phyloP scores from a whole-genome alignment of 2,113 vertebrate genomes.

The Symphodus melops region DNA sequence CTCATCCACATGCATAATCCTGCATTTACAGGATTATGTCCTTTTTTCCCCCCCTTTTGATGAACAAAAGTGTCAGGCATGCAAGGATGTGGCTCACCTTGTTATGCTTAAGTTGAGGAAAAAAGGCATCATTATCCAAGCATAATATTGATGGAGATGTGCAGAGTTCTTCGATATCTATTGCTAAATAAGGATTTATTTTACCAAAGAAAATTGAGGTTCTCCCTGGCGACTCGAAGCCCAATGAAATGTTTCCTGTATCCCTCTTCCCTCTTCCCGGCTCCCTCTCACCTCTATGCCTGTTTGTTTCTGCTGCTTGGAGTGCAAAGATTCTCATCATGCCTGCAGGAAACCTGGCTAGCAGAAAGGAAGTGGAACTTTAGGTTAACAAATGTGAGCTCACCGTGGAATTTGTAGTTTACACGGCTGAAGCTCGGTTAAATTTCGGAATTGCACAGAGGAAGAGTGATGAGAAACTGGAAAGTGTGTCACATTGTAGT shows the following conservation, averaged over 20 bases:
- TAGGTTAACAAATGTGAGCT: constrained; percentile 69
- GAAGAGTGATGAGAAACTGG: background rate
- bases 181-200: background rate
- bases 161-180: constrained; percentile 5
- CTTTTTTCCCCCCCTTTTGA: too few relatives aligned
- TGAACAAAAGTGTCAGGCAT: too few relatives aligned
- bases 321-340: constrained; percentile 81
- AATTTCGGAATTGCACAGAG: background rate
- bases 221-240: constrained; percentile 35
- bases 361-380: constrained; percentile 81
- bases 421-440: background rate
- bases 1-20: too few relatives aligned
- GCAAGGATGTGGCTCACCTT: background rate
- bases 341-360: constrained; percentile 77
- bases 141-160: background rate
- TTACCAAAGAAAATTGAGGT: constrained; percentile 18
- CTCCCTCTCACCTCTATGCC: constrained; percentile 72
- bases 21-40: too few relatives aligned
- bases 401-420: constrained; percentile 38
- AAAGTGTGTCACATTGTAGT: background rate
- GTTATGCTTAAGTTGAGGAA: background rate
- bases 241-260: constrained; percentile 79
- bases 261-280: constrained; percentile 73
- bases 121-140: background rate
- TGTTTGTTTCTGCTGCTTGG: constrained; percentile 80